A percentile compares a stretch with the other conserved stretches of the same genome.
phyloP scores from a whole-genome alignment of 2,113 vertebrate species.

The Parotia lawesii region DNA sequence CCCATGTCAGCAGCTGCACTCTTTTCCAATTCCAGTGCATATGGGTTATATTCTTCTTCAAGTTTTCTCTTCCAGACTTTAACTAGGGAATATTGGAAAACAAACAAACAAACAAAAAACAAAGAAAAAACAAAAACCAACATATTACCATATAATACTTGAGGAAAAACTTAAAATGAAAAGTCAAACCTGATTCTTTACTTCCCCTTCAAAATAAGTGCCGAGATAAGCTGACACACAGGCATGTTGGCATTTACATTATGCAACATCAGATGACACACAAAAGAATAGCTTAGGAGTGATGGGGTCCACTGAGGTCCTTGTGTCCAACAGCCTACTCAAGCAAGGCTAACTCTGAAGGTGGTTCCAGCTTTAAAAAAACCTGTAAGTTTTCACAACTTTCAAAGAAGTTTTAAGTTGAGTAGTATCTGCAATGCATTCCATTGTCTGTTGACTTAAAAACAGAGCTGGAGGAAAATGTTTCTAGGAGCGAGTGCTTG shows the following conservation, averaged over 20 bases:
- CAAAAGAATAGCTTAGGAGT: not conserved
- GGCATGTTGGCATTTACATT: not conserved
- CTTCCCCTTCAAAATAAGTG: not conserved
- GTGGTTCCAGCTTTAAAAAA: not conserved
- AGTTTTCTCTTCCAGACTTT: constrained; percentile 77
- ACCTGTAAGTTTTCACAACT: not conserved
- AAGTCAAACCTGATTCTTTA: not conserved
- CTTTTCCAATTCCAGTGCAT: constrained; percentile 67
- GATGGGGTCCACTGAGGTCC: not conserved
- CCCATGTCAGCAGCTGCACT: constrained; percentile 55
- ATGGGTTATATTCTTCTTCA: constrained; percentile 69
- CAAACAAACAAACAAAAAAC: not conserved
- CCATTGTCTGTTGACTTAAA: not conserved
- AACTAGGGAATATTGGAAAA: constrained; percentile 52
- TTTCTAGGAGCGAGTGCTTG: not conserved
- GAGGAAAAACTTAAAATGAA: not conserved
- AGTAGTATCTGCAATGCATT: not conserved
- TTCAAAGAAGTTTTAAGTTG: not conserved
- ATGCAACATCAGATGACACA: accelerated
- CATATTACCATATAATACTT: not conserved
- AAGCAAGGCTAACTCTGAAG: not conserved
- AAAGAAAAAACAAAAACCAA: not conserved
- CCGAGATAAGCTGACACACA: not conserved
- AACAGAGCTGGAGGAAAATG: not conserved
- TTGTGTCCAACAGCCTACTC: not conserved